Evolutionary conservation across 2,113 vertebrate species (phyloP), one percentile per base, ranked within the genome.

Genomic region (Brachionichthys hirsutus): DNA sequence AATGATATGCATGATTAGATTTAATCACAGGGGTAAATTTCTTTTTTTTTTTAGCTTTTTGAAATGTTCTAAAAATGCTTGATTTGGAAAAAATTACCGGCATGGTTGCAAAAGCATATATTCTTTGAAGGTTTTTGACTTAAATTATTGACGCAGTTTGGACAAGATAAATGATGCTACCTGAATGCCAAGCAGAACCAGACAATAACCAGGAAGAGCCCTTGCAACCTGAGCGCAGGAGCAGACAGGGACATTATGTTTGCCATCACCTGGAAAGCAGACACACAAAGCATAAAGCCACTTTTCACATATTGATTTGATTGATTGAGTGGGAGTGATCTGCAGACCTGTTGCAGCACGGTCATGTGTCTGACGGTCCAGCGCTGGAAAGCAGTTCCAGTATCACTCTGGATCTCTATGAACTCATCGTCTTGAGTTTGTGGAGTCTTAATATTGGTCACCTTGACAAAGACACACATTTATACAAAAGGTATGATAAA

Each of bases 341-440:
- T 42, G 15, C 67, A 41, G 62, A 99, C 97, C 95, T 98, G 95
- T 59, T 94, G 96, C 65, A 98, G 87, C 71, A 91, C 91, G 41
- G 95, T 98, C 0, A 84, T 89, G 30, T 94, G 90, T 79, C 97
- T 89, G 83, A 98, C 95, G 40, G 95, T 89, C 92, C 94, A 98
- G 43, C 97, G 92, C 82, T 98, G 97, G 83, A 98, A 97, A 87
- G 95, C 95, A 0, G 95, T 98, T 6, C 95, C 97, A 1, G 97
- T 99, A n/a, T 95, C 94, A 56, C 94, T 97, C 81, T 99, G 97
- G 73, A 99, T 98, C 94, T 99, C 97, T 61, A 98, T 98, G 73
- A 99, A 98, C 75, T 99, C 97, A 35, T 98, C 97, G 12, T 95
- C 89, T 85, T 98, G 94, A 13, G 88, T 88, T 78, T 96, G 93